A percentile compares a stretch with the other conserved stretches of the same genome.
Conservation (phyloP, 2,113 vertebrate species). For the Gymnorhina tibicen region DNA sequence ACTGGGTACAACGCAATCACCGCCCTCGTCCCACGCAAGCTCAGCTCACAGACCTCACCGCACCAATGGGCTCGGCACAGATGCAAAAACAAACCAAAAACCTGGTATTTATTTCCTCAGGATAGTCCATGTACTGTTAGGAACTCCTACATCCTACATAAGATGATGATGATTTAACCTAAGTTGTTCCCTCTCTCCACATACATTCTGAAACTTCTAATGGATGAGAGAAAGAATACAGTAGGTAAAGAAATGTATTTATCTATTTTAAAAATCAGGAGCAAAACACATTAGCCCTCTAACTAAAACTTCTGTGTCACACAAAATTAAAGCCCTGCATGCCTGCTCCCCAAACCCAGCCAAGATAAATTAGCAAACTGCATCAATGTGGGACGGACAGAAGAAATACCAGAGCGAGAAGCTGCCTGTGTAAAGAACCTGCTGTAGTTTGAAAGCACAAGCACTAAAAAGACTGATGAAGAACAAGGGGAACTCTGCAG, state of each 20-base stretch:
- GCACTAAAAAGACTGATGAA: neutral
- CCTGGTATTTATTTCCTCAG: neutral
- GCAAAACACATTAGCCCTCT: neutral
- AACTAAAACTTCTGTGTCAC: neutral
- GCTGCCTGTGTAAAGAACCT: neutral
- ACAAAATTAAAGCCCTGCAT: neutral
- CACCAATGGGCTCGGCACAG: fast-evolving
- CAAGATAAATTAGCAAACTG: neutral
- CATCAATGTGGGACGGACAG: neutral
- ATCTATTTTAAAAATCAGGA: neutral
- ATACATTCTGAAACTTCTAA: neutral
- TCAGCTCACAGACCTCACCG: neutral
- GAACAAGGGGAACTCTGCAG: neutral
- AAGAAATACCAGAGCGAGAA: neutral
- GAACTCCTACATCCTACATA: neutral
- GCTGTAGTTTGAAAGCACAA: neutral
- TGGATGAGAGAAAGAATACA: neutral
- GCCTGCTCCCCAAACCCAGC: neutral
- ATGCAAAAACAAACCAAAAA: neutral
- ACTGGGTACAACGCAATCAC: neutral
- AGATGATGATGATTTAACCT: fast-evolving
- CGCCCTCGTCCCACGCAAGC: neutral
- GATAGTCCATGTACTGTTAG: neutral
- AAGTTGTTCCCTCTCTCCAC: neutral
- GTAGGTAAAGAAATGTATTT: neutral